These are phyloP conservation scores for Carollia perspicillata DNA, from an alignment of 2,113 vertebrate genomes.

Conservation along the genomic window DNA sequence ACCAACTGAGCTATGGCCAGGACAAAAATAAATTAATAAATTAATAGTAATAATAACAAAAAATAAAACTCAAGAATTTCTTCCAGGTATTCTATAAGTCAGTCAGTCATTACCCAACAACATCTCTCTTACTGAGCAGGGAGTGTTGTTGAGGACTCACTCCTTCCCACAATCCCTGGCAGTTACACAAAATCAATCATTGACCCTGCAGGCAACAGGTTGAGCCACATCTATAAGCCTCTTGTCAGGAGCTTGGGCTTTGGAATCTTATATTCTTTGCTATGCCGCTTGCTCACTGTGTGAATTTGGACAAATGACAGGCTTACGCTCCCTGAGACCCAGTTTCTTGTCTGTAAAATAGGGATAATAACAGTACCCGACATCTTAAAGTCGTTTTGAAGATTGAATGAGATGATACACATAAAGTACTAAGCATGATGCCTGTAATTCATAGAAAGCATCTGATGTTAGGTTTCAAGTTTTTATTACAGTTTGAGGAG, in stretches of 20 bases:
- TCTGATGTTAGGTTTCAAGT: neutral
- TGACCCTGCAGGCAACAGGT: neutral
- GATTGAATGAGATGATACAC: neutral
- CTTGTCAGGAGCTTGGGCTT: neutral
- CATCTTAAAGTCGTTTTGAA: conserved; percentile 34
- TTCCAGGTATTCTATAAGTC: neutral
- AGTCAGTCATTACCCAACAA: neutral
- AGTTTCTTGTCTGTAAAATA: conserved; percentile 38
- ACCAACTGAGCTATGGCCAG: neutral
- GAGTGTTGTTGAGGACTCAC: neutral
- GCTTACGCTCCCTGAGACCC: neutral
- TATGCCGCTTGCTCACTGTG: neutral
- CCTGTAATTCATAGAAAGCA: neutral
- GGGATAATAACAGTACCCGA: neutral
- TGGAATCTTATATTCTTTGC: neutral
- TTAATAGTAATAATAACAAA: no score
- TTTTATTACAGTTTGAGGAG: neutral
- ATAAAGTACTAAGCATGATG: neutral
- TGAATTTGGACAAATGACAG: conserved; percentile 32
- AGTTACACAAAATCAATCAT: neutral
- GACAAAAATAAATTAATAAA: no score
- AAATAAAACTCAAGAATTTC: neutral
- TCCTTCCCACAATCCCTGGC: neutral
- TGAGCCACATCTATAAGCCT: neutral
- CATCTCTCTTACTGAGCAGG: neutral